A percentile compares a stretch with the other conserved stretches of the same genome.
These are phyloP conservation scores for Limonius californicus DNA, from an alignment of 1,140 invertebrate species.

Conservation along the genomic window DNA sequence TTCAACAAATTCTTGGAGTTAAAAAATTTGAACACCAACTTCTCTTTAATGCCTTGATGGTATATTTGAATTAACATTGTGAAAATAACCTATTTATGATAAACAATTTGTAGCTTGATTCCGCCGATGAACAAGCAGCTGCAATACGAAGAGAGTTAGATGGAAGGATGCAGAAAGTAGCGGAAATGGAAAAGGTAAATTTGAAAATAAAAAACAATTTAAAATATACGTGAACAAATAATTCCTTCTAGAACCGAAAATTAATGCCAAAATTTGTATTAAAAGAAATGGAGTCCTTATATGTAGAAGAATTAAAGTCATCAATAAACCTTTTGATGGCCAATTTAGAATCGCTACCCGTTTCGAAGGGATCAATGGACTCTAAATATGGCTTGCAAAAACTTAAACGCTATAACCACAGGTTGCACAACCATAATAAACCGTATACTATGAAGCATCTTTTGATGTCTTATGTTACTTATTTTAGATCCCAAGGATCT, in stretches of 20 bases:
- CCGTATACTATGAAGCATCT: conserved; percentile 48
- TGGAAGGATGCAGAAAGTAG: conserved; percentile 92
- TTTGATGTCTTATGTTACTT: conserved; percentile 50
- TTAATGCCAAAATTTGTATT: conserved; percentile 98
- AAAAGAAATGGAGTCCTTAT: conserved; percentile 99
- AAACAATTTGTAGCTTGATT: conserved; percentile 75
- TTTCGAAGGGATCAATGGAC: conserved; percentile 95
- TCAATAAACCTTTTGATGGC: conserved; percentile 98
- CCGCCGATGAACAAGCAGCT: conserved; percentile 98
- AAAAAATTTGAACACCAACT: conserved; percentile 99
- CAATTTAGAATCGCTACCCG: conserved; percentile 97
- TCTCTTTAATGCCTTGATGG: conserved; percentile 96
- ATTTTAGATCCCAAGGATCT: conserved; percentile 83
- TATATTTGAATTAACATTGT: conserved; percentile 45
- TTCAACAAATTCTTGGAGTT: conserved; percentile 96
- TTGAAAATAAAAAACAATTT: background rate
- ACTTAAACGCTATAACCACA: conserved; percentile 94
- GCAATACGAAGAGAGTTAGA: conserved; percentile 98
- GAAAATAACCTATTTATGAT: background rate
- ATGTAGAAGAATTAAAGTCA: conserved; percentile 96
- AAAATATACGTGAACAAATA: too few relatives aligned
- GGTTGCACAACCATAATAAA: conserved; percentile 60
- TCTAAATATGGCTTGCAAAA: conserved; percentile 93
- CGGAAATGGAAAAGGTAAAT: conserved; percentile 92
- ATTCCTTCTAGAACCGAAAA: conserved; percentile 80